phyloP scores from a whole-genome alignment of 2,888 invertebrate species.

The Baronia brevicornis region DNA sequence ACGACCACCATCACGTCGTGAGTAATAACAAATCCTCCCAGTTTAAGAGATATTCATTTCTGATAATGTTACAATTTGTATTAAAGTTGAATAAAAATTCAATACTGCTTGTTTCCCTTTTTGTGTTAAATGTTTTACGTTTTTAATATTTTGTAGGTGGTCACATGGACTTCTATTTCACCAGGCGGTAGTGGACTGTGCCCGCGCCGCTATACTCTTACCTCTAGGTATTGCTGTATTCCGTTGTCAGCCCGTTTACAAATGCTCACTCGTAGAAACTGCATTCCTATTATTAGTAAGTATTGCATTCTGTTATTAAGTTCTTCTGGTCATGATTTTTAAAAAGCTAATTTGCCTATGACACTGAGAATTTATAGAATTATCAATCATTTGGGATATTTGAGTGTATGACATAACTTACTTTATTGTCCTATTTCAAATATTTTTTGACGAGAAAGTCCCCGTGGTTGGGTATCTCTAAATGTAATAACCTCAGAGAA shows the following conservation, averaged over 20 bases:
- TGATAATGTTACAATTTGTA: too few species aligned
- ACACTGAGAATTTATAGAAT: too few species aligned
- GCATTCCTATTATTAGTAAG: constrained; percentile 87
- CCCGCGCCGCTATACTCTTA: constrained; percentile 85
- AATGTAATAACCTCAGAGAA: too few species aligned
- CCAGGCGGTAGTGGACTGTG: constrained; percentile 89
- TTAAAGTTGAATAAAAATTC: too few species aligned
- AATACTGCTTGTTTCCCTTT: background rate
- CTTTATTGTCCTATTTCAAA: background rate
- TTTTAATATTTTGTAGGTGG: constrained; percentile 78
- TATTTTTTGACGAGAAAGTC: too few species aligned
- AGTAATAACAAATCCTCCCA: too few species aligned
- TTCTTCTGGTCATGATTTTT: too few species aligned
- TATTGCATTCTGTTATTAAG: too few species aligned
- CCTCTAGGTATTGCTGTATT: constrained; percentile 87
- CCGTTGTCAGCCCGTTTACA: constrained; percentile 88
- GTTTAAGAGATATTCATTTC: too few species aligned
- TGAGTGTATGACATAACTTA: background rate
- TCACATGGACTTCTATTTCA: constrained; percentile 90
- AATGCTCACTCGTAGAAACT: constrained; percentile 91
- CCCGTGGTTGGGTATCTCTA: too few species aligned
- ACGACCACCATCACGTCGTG: too few species aligned
- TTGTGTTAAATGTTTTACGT: background rate
- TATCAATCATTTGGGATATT: background rate
- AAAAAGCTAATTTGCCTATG: too few species aligned